Evolutionary conservation across 2,888 invertebrate genomes (phyloP), one percentile per base, ranked within the genome.

Genomic region (Parnassius apollo): DNA sequence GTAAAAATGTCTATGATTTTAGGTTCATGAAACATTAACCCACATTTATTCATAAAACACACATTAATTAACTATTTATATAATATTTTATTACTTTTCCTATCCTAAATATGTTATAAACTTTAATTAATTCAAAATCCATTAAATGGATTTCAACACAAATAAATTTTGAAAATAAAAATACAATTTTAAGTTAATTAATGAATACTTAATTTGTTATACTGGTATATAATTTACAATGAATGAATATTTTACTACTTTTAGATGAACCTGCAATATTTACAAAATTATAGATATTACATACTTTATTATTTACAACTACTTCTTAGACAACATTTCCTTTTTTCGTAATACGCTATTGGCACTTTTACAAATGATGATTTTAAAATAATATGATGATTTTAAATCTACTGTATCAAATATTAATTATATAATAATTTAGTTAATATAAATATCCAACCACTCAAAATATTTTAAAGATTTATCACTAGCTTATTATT

Each of bases 11-110:
- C 55, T 50, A 11, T 50, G 48, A 57, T 46, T 48, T 62, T 62
- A 62, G 62, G 58, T 59, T 59, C 55, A 58, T 49, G 44, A 45
- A 63, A 59, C 51, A 54, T 42, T 51, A 55, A 63, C 62, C 59
- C 59, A 51, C 59, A 22, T 55, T 42, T 42, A 11, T 18, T 42
- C 53, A 54, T 11, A 9, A 35, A 13, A 42, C 35, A 1, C 2
- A 25, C 25, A 46, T 8, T 50, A 22, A 45, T 58, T 18, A 51
- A 49, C 42, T 59, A 63, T 63, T 44, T 63, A 63, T 59, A 59
- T 22, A 44, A 25, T 59, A 9, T 54, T 25, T 18, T 10, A 51
- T 8, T 18, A 51, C 9, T 18, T 51, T 35, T 35, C 3, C 35
- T 25, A 25, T 35, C 3, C 35, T 25, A 25, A 25, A 25, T 25